These are phyloP conservation scores for Amorpha juglandis DNA, from an alignment of 2,888 invertebrate genomes.

Conservation along the genomic window DNA sequence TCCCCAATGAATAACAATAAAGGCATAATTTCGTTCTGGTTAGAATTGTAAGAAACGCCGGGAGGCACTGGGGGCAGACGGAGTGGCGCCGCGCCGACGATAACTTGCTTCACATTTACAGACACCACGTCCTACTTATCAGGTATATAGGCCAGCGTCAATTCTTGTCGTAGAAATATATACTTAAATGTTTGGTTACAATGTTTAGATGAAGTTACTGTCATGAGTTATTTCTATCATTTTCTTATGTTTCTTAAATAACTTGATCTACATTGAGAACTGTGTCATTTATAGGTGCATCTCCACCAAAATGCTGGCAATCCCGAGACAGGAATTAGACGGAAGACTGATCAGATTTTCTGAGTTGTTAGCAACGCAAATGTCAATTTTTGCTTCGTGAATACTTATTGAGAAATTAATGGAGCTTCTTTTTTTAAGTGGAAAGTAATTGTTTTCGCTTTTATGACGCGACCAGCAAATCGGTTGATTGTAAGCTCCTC, in stretches of 20 bases:
- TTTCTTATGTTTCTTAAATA: neutral
- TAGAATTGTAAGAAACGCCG: constrained; percentile 35
- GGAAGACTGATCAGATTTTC: no score
- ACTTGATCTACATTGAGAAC: neutral
- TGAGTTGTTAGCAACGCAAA: no score
- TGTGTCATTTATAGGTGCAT: neutral
- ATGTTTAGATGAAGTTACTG: no score
- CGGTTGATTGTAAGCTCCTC: no score
- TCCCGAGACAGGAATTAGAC: no score
- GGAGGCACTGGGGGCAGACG: constrained; percentile 51
- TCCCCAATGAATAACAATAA: constrained; percentile 24
- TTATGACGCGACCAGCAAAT: no score
- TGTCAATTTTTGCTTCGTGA: no score
- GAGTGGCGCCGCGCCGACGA: constrained; percentile 65
- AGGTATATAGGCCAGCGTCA: constrained; percentile 37
- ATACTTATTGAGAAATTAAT: no score
- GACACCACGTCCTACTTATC: constrained; percentile 44
- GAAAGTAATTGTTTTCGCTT: no score
- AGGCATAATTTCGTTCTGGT: constrained; percentile 38
- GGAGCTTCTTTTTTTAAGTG: no score
- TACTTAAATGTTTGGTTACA: neutral
- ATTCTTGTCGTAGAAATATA: constrained; percentile 36
- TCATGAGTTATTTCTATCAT: no score
- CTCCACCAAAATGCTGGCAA: no score
- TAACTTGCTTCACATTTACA: constrained; percentile 42